These are phyloP conservation scores for Choristoneura rosaceana DNA, from an alignment of 2,888 invertebrate genomes.

Conservation along the genomic window DNA sequence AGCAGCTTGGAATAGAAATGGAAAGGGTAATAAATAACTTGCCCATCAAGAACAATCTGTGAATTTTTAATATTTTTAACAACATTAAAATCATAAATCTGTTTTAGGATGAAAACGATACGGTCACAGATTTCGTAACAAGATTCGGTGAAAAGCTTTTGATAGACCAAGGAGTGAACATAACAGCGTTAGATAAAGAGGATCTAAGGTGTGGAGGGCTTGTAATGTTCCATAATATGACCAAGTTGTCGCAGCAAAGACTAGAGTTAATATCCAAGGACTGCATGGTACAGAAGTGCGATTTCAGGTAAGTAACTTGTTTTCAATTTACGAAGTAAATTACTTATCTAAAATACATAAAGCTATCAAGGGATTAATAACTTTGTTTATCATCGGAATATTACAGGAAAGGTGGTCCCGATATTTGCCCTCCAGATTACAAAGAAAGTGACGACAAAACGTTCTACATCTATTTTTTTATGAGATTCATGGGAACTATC, in stretches of 20 bases:
- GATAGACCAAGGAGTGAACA: conserved; percentile 88
- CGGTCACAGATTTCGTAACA: conserved; percentile 90
- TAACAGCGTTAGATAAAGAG: conserved; percentile 89
- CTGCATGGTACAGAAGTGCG: conserved; percentile 92
- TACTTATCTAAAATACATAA: conserved; percentile 57
- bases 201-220: conserved; percentile 91
- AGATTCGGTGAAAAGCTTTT: conserved; percentile 88
- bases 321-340: conserved; percentile 15
- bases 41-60: neutral
- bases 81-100: neutral
- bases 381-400: conserved; percentile 60
- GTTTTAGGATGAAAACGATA: conserved; percentile 88
- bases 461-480: conserved; percentile 93
- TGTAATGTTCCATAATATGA: conserved; percentile 88
- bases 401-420: conserved; percentile 89
- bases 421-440: conserved; percentile 92
- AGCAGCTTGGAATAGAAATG: conserved; percentile 91
- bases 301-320: conserved; percentile 82
- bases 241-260: conserved; percentile 82
- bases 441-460: conserved; percentile 91
- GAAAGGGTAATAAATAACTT: conserved; percentile 78
- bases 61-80: neutral
- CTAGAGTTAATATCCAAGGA: conserved; percentile 87
- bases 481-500: conserved; percentile 92
- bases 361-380: conserved; percentile 59